These are phyloP conservation scores for Zoanthus solanderi DNA, from an alignment of 92 coral and sea anemone genomes.

Conservation along the genomic window DNA sequence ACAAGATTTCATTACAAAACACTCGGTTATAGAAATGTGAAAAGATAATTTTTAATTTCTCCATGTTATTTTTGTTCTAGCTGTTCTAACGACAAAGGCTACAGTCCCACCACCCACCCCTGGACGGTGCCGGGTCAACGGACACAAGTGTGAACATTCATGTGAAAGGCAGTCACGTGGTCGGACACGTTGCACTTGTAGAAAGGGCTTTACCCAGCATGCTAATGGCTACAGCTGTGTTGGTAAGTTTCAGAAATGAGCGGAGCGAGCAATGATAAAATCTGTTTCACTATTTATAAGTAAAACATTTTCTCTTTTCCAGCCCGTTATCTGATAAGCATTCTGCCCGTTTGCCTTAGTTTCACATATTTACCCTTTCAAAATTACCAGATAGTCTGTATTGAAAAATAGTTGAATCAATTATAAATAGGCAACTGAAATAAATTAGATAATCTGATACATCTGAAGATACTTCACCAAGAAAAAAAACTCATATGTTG, in stretches of 20 bases:
- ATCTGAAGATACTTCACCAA: too few relatives aligned
- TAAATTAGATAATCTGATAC: too few relatives aligned
- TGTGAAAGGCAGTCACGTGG: conserved; percentile 62
- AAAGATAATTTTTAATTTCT: background rate
- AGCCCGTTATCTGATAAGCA: too few relatives aligned
- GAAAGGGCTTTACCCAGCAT: conserved; percentile 84
- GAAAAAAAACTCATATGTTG: too few relatives aligned
- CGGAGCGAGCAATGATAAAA: too few relatives aligned
- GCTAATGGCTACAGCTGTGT: conserved; percentile 87
- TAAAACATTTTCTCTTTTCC: background rate
- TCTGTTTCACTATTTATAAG: too few relatives aligned
- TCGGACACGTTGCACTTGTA: conserved; percentile 83
- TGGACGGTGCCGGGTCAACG: conserved; percentile 58
- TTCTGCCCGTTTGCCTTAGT: too few relatives aligned
- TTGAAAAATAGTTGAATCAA: too few relatives aligned
- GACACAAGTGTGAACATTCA: conserved; percentile 92
- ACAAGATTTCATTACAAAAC: background rate
- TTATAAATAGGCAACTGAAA: too few relatives aligned
- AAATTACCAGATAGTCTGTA: too few relatives aligned
- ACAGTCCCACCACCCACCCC: conserved; percentile 39
- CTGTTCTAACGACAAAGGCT: conserved; percentile 30
- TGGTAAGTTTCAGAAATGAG: conserved; percentile 67
- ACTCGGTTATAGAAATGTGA: background rate
- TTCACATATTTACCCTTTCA: too few relatives aligned
- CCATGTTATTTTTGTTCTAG: background rate